phyloP scores from a whole-genome alignment of 2,113 vertebrate genomes.

The Grammomys surdaster region DNA sequence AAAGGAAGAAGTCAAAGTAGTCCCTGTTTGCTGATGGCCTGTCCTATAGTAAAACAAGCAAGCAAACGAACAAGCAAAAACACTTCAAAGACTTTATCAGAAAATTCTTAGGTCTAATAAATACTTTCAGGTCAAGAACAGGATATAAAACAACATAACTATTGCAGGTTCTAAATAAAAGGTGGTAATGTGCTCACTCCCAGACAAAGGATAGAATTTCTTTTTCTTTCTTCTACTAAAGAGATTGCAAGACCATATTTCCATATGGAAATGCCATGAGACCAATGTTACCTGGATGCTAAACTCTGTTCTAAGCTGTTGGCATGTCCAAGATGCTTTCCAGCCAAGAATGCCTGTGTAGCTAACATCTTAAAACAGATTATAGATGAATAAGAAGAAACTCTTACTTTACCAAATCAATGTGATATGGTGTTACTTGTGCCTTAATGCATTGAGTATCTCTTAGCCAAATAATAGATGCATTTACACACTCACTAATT shows the following conservation, averaged over 20 bases:
- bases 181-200: not conserved
- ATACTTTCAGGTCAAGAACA: not conserved
- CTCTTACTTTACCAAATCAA: not conserved
- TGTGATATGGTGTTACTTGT: not conserved
- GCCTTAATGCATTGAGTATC: not conserved
- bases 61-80: not conserved
- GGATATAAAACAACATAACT: not conserved
- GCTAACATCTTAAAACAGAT: not conserved
- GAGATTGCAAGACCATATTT: not conserved
- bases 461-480: not conserved
- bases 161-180: not conserved
- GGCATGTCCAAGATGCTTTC: not conserved
- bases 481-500: not conserved
- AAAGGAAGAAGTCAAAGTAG: not conserved
- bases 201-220: not conserved
- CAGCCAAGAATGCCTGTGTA: not conserved
- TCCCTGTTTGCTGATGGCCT: not conserved
- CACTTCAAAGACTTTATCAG: not conserved
- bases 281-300: not conserved
- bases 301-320: not conserved
- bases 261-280: not conserved
- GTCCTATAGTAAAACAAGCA: not conserved
- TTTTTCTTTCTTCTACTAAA: constrained; percentile 3
- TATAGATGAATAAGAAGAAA: not conserved
- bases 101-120: not conserved